Evolutionary conservation across 2,113 vertebrate species (phyloP).

Genomic region (Rhinolophus ferrumequinum): DNA sequence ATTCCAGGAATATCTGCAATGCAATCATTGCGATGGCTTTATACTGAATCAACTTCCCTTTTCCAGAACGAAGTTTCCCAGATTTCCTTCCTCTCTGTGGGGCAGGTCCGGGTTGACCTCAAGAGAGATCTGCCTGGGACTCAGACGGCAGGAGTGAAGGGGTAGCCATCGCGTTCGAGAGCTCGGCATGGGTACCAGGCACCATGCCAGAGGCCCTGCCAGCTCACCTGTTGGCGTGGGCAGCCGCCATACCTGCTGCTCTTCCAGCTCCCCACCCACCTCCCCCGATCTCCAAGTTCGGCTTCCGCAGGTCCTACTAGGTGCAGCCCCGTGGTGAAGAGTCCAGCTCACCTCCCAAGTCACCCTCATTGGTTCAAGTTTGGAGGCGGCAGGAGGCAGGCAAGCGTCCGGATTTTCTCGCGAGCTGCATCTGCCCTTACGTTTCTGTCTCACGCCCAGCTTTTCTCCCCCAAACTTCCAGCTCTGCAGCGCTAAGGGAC

Average conservation of each 20-base stretch:
- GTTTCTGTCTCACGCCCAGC: background rate
- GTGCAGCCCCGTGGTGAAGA: background rate
- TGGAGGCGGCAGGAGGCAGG: background rate
- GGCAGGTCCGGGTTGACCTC: background rate
- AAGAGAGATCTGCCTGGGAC: background rate
- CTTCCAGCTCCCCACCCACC: background rate
- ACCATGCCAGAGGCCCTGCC: too few species aligned
- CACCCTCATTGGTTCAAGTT: background rate
- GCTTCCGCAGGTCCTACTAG: too few species aligned
- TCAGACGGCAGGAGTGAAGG: background rate
- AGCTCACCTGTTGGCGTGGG: accelerated
- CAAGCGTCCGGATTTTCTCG: accelerated
- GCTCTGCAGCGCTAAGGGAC: background rate
- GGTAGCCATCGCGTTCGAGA: accelerated
- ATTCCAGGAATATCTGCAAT: background rate
- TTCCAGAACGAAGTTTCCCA: background rate
- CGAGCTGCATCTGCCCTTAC: background rate
- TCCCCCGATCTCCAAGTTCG: background rate
- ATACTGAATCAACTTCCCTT: background rate
- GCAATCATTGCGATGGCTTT: background rate
- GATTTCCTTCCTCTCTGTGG: background rate
- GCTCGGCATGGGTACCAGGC: too few species aligned
- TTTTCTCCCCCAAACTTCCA: background rate
- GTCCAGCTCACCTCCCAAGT: background rate
- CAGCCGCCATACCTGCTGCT: accelerated